Base-by-base conservation (phyloP, 2,797 vertebrate species). In the Epinephelus awoara region DNA sequence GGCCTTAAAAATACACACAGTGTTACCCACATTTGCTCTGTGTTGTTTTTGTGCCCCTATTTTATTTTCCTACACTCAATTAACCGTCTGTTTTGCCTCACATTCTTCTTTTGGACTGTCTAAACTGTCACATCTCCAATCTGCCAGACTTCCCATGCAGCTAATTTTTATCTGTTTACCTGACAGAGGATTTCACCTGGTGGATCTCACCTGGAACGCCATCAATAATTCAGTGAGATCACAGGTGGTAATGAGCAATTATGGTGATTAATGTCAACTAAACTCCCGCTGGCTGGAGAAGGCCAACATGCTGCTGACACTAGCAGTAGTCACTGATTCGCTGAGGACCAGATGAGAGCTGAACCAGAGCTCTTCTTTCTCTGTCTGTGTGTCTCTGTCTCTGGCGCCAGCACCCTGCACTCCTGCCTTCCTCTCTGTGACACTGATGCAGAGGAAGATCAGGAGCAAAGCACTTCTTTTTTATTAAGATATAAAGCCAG, bases 321-420 rank as follows among this genome's bases (percentile, higher is more conserved):
- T 7, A 70, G 78, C 77, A 72, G 67, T 17, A 58, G 82, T 91
- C 74, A 80, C 77, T 49, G 72, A 77, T 83, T 75, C 76, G 61
- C 54, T 56, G 64, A 51, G 72, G 79, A 79, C 38, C 73, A 29
- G 49, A 78, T 68, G 77, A 85, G 69, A 80, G 69, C 63, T 73
- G 64, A 88, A 85, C 67, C 79, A 79, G 79, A 85, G 77, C 79
- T 34, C 71, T 58, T 42, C 72, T 79, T 70, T 79, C 29, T 65
- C 55, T 19, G 80, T 82, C 71, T 80, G 73, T 50, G 27, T 51
- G 65, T 87, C 70, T 87, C 70, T 7, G 27, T 69, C 66, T 66
- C 54, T 90, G 93, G 92, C 92, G 91, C 93, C 94, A 92, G 88
- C 74, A n/a, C 72, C 52, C 52, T 69, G 51, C 40, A 44, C 85